Evolutionary conservation across 2,113 vertebrate genomes (phyloP).

Genomic region (Oxyura jamaicensis): DNA sequence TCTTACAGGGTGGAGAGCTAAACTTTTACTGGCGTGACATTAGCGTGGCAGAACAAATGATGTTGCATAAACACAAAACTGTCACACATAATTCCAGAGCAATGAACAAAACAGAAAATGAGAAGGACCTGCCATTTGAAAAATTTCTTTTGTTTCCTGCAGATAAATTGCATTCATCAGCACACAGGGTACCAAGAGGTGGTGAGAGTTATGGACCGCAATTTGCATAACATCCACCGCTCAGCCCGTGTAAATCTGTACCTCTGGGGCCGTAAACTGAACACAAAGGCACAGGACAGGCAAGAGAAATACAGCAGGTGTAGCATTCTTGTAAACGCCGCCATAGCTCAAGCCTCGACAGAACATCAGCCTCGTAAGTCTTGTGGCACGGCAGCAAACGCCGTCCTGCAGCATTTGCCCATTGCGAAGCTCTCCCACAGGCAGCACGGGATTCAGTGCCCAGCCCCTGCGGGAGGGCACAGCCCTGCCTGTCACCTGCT

Average conservation of each 20-base stretch:
- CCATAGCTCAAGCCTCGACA: background rate
- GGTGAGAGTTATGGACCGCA: background rate
- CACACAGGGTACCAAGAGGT: background rate
- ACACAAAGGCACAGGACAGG: background rate
- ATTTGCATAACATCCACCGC: background rate
- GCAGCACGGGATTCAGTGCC: no score
- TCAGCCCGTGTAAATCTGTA: background rate
- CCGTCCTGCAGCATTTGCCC: accelerated
- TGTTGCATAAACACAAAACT: background rate
- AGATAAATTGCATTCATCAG: background rate
- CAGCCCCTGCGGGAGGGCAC: background rate
- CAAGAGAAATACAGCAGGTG: background rate
- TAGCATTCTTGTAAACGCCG: background rate
- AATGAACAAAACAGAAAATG: background rate
- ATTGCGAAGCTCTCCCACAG: accelerated
- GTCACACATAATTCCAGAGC: background rate
- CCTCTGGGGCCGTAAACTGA: background rate
- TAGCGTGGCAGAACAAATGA: background rate
- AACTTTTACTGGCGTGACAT: background rate
- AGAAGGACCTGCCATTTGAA: background rate
- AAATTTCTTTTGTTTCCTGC: background rate
- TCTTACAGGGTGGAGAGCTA: background rate
- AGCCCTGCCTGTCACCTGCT: accelerated
- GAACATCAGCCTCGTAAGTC: background rate
- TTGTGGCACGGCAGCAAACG: background rate